Evolutionary conservation across 2,113 vertebrate genomes (phyloP), one percentile per base, ranked within the genome.

Genomic region (Heterotis niloticus): DNA sequence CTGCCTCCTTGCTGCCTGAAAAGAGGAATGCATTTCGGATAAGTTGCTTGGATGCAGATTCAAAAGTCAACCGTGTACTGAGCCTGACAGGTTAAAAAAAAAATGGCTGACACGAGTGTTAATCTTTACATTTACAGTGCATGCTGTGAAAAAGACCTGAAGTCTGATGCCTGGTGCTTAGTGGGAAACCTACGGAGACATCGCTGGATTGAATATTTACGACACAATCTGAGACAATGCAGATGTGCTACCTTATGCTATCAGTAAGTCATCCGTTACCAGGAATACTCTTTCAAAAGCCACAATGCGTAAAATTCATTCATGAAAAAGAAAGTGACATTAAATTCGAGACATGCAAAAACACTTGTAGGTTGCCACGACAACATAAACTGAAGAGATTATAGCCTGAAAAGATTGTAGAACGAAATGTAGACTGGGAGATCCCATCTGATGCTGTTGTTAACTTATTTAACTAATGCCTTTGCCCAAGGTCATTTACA

Each of bases 1-100:
- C 98, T 0, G 96, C 96, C 86, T 98, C 98, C 86, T 96, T 95
- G 89, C 96, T 99, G 64, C 96, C 96, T 98, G 85, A 4, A 82
- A 87, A 68, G 5, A 64, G 81, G 79, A 81, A 1, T 0, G 16
- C 76, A 29, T 57, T 20, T 74, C 57, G 24, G 62, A 14, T 13
- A 10, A n/a, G 28, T 4, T 5, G 11, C 5, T 14, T 26, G 13
- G 26, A 59, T 17, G n/a, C n/a, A n/a, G n/a, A n/a, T n/a, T n/a
- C n/a, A n/a, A n/a, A n/a, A n/a, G n/a, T n/a, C n/a, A n/a, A n/a
- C n/a, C n/a, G n/a, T n/a, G n/a, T n/a, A n/a, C n/a, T n/a, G n/a
- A n/a, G n/a, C n/a, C n/a, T n/a, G n/a, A n/a, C n/a, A n/a, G n/a
- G n/a, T n/a, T n/a, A n/a, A n/a, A n/a, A n/a, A n/a, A n/a, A n/a